phyloP scores from a whole-genome alignment of 2,888 invertebrate species.

The Trichopoda pennipes region DNA sequence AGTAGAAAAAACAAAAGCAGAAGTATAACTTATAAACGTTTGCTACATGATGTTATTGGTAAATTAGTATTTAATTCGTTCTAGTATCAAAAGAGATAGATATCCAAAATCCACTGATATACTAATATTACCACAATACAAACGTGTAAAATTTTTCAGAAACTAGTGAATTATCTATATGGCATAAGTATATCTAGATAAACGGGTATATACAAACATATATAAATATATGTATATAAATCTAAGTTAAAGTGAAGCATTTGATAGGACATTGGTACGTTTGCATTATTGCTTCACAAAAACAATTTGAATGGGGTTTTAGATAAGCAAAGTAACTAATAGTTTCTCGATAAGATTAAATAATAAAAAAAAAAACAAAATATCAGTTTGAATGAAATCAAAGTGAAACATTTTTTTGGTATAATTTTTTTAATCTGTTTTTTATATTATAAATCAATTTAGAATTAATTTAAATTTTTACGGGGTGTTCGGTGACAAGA shows the following conservation, averaged over 20 bases:
- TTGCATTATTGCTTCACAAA: neutral
- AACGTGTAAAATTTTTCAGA: too few relatives aligned
- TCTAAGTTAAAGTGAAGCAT: neutral
- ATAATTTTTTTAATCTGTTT: neutral
- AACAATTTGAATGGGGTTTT: slow-evolving; percentile 33
- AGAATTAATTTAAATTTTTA: neutral
- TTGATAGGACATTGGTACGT: slow-evolving; percentile 5
- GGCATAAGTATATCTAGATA: too few relatives aligned
- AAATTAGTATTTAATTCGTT: too few relatives aligned
- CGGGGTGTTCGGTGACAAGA: slow-evolving; percentile 34
- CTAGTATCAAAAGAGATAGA: too few relatives aligned
- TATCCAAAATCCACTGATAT: too few relatives aligned
- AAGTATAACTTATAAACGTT: too few relatives aligned
- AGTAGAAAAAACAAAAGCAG: too few relatives aligned
- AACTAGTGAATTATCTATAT: too few relatives aligned
- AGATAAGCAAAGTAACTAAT: slow-evolving; percentile 44
- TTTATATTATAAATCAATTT: neutral
- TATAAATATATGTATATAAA: neutral
- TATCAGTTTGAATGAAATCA: neutral
- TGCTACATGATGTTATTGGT: too few relatives aligned
- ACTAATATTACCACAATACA: too few relatives aligned
- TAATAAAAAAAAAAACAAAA: neutral
- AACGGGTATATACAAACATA: neutral
- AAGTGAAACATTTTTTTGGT: neutral
- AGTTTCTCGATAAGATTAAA: too few relatives aligned